A percentile compares a stretch with the other conserved stretches of the same genome.
Evolutionary conservation across 2,113 vertebrate species (phyloP).

Genomic region (Benitochromis conjunctus): DNA sequence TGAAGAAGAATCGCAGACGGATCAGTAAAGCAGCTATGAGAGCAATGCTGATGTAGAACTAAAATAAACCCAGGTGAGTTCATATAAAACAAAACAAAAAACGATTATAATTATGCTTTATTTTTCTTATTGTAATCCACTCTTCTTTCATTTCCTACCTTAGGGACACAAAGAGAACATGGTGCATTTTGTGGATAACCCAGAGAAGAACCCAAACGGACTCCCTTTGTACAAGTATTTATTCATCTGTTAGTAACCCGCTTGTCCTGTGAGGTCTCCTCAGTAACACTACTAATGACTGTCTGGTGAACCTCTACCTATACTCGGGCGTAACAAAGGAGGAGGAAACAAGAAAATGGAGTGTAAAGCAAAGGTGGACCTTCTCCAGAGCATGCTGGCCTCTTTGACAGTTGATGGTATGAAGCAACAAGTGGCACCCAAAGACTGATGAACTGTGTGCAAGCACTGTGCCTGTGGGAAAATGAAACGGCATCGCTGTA

Average conservation of each 20-base stretch:
- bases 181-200: constrained; percentile 27
- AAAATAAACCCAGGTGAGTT: constrained; percentile 38
- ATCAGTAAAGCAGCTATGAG: constrained; percentile 80
- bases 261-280: constrained; percentile 47
- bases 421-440: neutral
- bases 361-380: constrained; percentile 11
- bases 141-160: neutral
- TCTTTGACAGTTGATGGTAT: neutral
- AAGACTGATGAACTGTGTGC: neutral
- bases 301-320: constrained; percentile 53
- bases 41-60: constrained; percentile 75
- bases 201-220: constrained; percentile 31
- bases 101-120: neutral
- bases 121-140: neutral
- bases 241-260: constrained; percentile 57
- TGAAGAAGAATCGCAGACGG: constrained; percentile 71
- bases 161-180: constrained; percentile 30
- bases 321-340: neutral
- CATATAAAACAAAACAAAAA: neutral
- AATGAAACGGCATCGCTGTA: constrained; percentile 27
- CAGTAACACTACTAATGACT: constrained; percentile 69
- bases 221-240: constrained; percentile 44
- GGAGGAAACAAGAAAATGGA: neutral
- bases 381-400: neutral
- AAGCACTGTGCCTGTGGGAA: neutral